A percentile compares a stretch with the other conserved stretches of the same genome.
Evolutionary conservation across 2,113 vertebrate species (phyloP).

Genomic region (Merops nubicus): DNA sequence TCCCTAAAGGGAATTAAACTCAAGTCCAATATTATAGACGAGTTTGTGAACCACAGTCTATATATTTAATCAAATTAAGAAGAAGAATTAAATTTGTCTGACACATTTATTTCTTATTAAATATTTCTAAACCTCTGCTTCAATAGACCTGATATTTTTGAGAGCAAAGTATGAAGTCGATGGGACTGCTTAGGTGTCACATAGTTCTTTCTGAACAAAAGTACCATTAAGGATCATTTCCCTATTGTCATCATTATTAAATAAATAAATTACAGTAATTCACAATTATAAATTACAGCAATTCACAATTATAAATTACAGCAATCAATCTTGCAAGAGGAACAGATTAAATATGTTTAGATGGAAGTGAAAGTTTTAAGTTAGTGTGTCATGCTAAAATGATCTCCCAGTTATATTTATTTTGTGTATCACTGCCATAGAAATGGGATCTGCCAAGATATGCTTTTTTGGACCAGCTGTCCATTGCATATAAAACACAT

Average conservation of each 20-base stretch:
- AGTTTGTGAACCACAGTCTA: neutral
- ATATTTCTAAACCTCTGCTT: neutral
- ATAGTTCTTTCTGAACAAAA: neutral
- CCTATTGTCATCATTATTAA: neutral
- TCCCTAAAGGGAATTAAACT: neutral
- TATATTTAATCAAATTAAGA: neutral
- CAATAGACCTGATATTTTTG: neutral
- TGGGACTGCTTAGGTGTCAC: neutral
- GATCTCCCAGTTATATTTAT: neutral
- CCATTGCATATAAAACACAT: neutral
- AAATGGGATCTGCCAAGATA: neutral
- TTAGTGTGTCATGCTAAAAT: neutral
- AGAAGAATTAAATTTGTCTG: neutral
- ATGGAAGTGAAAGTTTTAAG: neutral
- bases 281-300: neutral
- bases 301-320: neutral
- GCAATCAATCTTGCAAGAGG: neutral
- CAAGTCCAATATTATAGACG: neutral
- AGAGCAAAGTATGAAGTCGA: neutral
- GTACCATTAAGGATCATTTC: neutral
- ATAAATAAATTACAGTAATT: neutral
- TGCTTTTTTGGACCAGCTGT: neutral
- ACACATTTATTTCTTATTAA: neutral
- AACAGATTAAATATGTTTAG: neutral
- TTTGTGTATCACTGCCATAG: neutral